Conservation (phyloP, 1,140 invertebrate species). For the Spodoptera litura region DNA sequence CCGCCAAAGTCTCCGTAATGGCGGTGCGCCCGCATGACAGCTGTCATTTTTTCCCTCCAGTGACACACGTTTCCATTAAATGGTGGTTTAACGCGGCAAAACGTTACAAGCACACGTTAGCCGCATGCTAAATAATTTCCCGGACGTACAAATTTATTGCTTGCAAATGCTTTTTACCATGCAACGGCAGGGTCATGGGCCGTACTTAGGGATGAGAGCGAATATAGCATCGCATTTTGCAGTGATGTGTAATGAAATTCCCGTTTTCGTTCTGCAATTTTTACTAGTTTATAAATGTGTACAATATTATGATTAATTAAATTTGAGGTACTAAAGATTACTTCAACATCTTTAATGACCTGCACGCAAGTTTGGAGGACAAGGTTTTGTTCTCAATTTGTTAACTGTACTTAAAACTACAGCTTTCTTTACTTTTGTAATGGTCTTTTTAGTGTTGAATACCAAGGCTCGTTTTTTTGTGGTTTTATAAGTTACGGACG, state of each 20-base stretch:
- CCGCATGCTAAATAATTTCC: conserved; percentile 65
- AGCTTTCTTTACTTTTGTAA: conserved; percentile 37
- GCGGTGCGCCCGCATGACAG: conserved; percentile 67
- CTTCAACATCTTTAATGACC: background rate
- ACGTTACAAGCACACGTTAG: conserved; percentile 62
- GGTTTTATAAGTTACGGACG: conserved; percentile 7
- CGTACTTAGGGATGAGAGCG: background rate
- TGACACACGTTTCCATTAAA: conserved; percentile 46
- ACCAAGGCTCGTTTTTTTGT: conserved; percentile 32
- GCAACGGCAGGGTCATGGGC: conserved; percentile 37
- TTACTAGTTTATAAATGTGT: no score
- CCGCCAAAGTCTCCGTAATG: conserved; percentile 1
- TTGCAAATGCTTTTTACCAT: conserved; percentile 52
- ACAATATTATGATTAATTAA: no score
- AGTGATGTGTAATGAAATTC: conserved; percentile 5
- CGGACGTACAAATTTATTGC: conserved; percentile 65
- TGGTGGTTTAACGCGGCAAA: conserved; percentile 50
- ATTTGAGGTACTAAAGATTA: no score
- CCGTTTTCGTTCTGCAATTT: no score
- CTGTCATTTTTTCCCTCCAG: conserved; percentile 69
- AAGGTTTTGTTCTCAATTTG: conserved; percentile 19
- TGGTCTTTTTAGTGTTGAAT: conserved; percentile 29
- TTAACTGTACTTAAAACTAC: conserved; percentile 15
- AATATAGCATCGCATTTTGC: conserved; percentile 6
- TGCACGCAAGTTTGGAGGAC: conserved; percentile 13